phyloP scores from a whole-genome alignment of 1,140 invertebrate species.

The Bombus confusus region DNA sequence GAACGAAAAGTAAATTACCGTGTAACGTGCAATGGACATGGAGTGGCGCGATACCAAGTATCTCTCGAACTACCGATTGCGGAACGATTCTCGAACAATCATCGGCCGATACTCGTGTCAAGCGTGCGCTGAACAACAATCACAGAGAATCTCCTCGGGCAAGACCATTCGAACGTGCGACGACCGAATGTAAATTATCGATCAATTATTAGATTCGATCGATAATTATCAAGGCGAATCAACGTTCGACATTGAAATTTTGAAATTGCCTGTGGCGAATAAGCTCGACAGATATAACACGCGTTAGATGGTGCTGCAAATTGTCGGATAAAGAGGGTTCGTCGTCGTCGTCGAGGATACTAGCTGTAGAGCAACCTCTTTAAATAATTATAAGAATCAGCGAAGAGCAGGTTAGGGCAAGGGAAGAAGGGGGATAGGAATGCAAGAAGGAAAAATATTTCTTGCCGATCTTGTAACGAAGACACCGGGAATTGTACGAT shows the following conservation, averaged over 20 bases:
- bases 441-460: background rate
- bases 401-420: background rate
- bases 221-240: background rate
- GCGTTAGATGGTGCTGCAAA: no score
- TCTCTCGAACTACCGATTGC: background rate
- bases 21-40: conserved; percentile 1
- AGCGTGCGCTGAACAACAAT: background rate
- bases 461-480: background rate
- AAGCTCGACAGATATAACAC: background rate
- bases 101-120: conserved; percentile 7
- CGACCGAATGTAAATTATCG: background rate
- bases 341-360: no score
- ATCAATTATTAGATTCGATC: background rate
- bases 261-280: no score
- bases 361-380: background rate
- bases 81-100: conserved; percentile 2
- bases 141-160: background rate
- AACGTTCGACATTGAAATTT: no score
- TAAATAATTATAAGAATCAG: background rate
- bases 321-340: no score
- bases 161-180: background rate
- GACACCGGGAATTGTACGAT: background rate
- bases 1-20: background rate
- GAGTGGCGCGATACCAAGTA: conserved; percentile 7
- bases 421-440: accelerated